Conservation (phyloP, 2,797 vertebrate genomes). For the Neosalanx taihuensis region DNA sequence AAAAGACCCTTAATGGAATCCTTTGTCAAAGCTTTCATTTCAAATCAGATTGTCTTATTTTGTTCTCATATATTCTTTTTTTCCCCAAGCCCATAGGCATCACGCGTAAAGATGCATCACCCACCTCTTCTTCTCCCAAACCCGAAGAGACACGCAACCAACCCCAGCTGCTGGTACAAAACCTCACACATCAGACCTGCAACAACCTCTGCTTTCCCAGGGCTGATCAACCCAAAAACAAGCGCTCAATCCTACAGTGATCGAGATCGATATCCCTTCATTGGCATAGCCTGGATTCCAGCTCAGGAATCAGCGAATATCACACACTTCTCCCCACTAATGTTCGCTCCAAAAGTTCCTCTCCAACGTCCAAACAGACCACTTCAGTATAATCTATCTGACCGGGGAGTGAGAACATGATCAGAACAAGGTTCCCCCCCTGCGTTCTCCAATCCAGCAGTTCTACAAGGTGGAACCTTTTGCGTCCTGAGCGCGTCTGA, state of each 20-base stretch:
- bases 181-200: constrained; percentile 30
- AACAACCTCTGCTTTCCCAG: no score
- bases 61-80: constrained; percentile 35
- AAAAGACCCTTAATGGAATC: constrained; percentile 65
- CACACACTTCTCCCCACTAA: background rate
- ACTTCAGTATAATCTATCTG: background rate
- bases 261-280: constrained; percentile 45
- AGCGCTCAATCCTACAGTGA: constrained; percentile 42
- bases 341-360: background rate
- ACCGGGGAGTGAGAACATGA: background rate
- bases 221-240: no score
- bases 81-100: constrained; percentile 34
- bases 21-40: constrained; percentile 66
- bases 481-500: no score
- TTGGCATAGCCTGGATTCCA: constrained; percentile 30
- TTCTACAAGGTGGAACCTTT: no score
- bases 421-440: background rate
- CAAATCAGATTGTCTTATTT: constrained; percentile 58
- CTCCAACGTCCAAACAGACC: background rate
- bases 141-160: constrained; percentile 18
- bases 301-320: constrained; percentile 20
- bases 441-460: background rate
- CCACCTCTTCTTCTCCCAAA: constrained; percentile 39
- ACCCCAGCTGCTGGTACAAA: constrained; percentile 7
- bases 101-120: constrained; percentile 12